A percentile compares a stretch with the other conserved stretches of the same genome.
Conservation (phyloP, 1,140 invertebrate genomes). For the Campodea augens region DNA sequence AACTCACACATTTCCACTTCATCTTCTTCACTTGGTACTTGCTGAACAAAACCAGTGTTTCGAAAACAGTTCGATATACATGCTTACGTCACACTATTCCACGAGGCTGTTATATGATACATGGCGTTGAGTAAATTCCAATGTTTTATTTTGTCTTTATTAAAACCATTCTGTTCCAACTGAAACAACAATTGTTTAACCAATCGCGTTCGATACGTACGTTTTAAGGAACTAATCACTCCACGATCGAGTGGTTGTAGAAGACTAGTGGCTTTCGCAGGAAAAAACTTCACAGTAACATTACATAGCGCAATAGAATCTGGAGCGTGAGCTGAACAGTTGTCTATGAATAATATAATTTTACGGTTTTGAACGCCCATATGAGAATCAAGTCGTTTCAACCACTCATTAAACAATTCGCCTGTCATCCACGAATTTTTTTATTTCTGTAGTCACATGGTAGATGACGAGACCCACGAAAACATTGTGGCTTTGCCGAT, state of each 20-base stretch:
- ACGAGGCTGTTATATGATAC: neutral
- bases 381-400: slow-evolving; percentile 12
- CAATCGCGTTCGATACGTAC: slow-evolving; percentile 1
- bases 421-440: slow-evolving; percentile 25
- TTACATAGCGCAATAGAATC: slow-evolving; percentile 7
- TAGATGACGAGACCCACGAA: slow-evolving; percentile 18
- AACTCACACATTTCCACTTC: too few relatives aligned
- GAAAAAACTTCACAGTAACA: slow-evolving; percentile 5
- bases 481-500: slow-evolving; percentile 22
- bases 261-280: slow-evolving; percentile 6
- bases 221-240: slow-evolving; percentile 2
- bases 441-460: slow-evolving; percentile 19
- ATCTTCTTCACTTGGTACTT: too few relatives aligned
- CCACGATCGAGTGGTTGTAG: slow-evolving; percentile 7
- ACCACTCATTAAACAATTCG: slow-evolving; percentile 17
- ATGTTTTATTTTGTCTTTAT: neutral
- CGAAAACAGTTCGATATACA: neutral
- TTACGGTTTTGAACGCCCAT: slow-evolving; percentile 13
- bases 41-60: too few relatives aligned
- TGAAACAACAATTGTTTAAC: too few relatives aligned
- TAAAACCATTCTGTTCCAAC: neutral
- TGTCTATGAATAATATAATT: slow-evolving; percentile 14
- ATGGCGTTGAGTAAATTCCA: neutral
- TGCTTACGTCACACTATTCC: neutral
- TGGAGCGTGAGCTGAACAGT: slow-evolving; percentile 10